Base-by-base conservation (phyloP, 2,888 invertebrate genomes). In the Leucozona laternaria region DNA sequence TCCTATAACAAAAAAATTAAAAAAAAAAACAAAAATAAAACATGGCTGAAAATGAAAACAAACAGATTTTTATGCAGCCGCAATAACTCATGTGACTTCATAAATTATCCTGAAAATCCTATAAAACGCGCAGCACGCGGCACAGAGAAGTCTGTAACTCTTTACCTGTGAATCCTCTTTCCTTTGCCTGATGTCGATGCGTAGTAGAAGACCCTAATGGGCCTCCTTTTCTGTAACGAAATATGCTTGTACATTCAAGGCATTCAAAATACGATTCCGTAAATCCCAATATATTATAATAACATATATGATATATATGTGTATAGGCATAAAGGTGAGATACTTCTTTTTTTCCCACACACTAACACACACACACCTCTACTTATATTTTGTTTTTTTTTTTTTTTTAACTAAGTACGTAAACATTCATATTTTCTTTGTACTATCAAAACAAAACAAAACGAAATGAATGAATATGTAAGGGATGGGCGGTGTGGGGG, bases 41-140 rank as follows among this genome's bases (percentile, higher is more conserved):
- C n/a, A 68, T 34, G 28, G 37, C 50, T 55, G 20, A 25, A 78
- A 79, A 82, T 78, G 78, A 75, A 79, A 82, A 78, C 77, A 82
- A 82, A 86, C 86, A 86, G 82, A 86, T 79, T 86, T 86, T 82
- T 79, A 86, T 79, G 86, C 64, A 60, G 75, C 78, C 82, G 75
- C 86, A 78, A 86, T 86, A 86, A 86, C 75, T 82, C 86, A 86
- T 81, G 57, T 70, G 75, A 86, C 75, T 86, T 86, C 86, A 86
- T 86, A 86, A 86, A 75, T 86, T 81, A 86, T 66, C 55, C 71
- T 60, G 45, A 22, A 78, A 82, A 75, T 73, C 64, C 58, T 82
- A 86, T 79, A 86, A 85, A 86, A 86, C 86, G 34, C 15, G 15
- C 37, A 22, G 37, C 53, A 53, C 11, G 58, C 37, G 34, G 17